Base-by-base conservation (phyloP, 1,140 invertebrate genomes). In the Globodera ellingtonae region DNA sequence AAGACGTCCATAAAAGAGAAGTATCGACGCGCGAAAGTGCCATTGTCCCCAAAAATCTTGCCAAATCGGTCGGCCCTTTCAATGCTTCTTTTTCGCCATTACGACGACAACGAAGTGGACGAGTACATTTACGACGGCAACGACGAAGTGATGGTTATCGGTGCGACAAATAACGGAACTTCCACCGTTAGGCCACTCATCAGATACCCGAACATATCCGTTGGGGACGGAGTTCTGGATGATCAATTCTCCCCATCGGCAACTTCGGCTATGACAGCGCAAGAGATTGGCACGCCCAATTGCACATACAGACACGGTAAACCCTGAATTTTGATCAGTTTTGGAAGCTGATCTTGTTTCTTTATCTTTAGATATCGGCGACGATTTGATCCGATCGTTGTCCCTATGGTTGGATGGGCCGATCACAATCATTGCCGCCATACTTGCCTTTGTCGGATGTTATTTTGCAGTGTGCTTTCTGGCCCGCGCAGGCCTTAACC, bases 381-480 rank as follows among this genome's bases (percentile, higher is more conserved):
- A 78, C 15, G 69, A 73, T 24, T 44, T 82, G 48, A 81, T 86
- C 50, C 66, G 76, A 6, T 21, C 71, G 9, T 15, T 86, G 44
- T 81, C 84, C 15, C 50, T 86, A 21, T 80, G 72, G 24, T 47
- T 85, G n/a, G 84, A 85, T 62, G 84, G 84, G 3, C 84, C 84
- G 44, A 65, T 85, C 6, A 85, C 84, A 10, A 66, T 85, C 13
- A 56, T 87, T 48, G 85, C 80, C 18, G 84, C 85, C 35, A 13
- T 84, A 9, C 72, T 86, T 13, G 84, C 84, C 21, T 73, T 85
- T 13, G 56, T 85, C 44, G 84, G 84, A 15, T 72, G 70, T 13
- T 70, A 82, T 69, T 78, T 86, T 48, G 85, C 83, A 7, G 75
- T 85, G 21, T 75, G 79, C 69, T 85, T 85, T 67, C 72, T 85